Conservation (phyloP, 2,888 invertebrate species). For the Eupithecia pulchellata region DNA sequence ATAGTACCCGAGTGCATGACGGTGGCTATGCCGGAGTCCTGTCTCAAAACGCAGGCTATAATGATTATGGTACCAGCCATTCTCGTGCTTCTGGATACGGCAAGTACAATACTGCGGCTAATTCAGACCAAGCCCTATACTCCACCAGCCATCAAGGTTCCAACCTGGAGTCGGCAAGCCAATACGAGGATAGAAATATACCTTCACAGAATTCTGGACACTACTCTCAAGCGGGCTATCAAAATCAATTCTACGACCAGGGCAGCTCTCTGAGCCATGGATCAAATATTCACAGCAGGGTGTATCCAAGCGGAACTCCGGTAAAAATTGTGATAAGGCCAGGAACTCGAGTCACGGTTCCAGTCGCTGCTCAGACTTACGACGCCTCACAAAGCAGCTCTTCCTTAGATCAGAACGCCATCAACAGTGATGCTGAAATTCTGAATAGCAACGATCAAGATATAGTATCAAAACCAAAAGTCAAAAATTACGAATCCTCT, state of each 20-base stretch:
- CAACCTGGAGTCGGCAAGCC: conserved; percentile 50
- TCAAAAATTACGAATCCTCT: conserved; percentile 73
- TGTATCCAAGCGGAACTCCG: conserved; percentile 58
- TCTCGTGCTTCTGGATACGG: conserved; percentile 54
- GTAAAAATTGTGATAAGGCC: conserved; percentile 69
- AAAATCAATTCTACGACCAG: conserved; percentile 51
- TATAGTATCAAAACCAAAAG: conserved; percentile 51
- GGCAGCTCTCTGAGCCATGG: conserved; percentile 53
- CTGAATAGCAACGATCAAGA: conserved; percentile 52
- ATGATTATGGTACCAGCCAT: conserved; percentile 36
- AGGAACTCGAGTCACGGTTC: conserved; percentile 66
- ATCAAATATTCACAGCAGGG: conserved; percentile 53
- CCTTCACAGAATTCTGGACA: conserved; percentile 53
- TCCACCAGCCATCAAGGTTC: conserved; percentile 55
- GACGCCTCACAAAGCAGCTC: conserved; percentile 52
- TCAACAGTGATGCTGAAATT: conserved; percentile 65
- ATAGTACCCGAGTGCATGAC: conserved; percentile 10
- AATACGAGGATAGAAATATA: conserved; percentile 53
- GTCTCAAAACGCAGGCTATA: conserved; percentile 5
- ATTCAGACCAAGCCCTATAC: conserved; percentile 46
- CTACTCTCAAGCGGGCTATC: conserved; percentile 58
- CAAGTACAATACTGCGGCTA: conserved; percentile 52
- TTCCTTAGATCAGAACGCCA: conserved; percentile 58
- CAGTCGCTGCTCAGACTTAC: conserved; percentile 64
- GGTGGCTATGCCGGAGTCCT: conserved; percentile 17